These are phyloP conservation scores for Heliocidaris erythrogramma DNA, from an alignment of 35 echinoderm and acorn worm genomes.

Conservation along the genomic window DNA sequence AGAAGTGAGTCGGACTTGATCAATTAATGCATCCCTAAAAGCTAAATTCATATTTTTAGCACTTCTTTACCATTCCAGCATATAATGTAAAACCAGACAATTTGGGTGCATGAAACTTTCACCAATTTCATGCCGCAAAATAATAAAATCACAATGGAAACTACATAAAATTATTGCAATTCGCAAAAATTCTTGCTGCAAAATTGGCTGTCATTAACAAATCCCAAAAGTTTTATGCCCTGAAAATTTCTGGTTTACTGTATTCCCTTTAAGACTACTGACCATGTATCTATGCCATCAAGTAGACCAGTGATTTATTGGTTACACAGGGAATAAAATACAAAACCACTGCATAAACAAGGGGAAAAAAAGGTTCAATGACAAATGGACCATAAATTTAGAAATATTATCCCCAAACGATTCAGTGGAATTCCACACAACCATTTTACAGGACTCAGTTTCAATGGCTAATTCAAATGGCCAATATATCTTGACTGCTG, in stretches of 20 bases:
- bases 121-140: too few relatives aligned
- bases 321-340: neutral
- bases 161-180: too few relatives aligned
- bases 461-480: neutral
- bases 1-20: too few relatives aligned
- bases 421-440: neutral
- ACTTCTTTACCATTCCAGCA: neutral
- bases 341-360: neutral
- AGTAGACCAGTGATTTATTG: neutral
- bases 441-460: neutral
- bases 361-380: neutral
- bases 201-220: too few relatives aligned
- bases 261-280: neutral
- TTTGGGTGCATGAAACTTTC: too few relatives aligned
- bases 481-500: neutral
- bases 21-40: too few relatives aligned
- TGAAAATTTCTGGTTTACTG: too few relatives aligned
- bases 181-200: too few relatives aligned
- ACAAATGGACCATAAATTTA: slow-evolving; percentile 7
- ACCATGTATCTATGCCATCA: neutral
- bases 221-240: too few relatives aligned
- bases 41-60: too few relatives aligned
- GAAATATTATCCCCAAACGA: slow-evolving; percentile 1
- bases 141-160: too few relatives aligned
- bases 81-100: too few relatives aligned